phyloP scores from a whole-genome alignment of 2,113 vertebrate genomes.

The Neoarius graeffei region DNA sequence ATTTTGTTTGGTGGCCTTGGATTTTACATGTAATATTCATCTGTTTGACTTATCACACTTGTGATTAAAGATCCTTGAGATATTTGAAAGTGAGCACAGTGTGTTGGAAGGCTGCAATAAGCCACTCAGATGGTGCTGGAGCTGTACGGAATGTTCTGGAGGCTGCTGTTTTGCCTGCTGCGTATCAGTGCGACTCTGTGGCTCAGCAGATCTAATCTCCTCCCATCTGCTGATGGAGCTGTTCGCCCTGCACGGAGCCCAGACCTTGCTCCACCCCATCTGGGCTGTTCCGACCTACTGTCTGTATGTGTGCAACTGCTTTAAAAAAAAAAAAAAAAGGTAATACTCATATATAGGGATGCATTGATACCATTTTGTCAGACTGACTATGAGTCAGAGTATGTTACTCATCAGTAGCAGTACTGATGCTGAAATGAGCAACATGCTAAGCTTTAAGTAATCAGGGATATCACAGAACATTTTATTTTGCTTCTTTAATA shows the following conservation, averaged over 20 bases:
- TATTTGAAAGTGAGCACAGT: slow-evolving; percentile 31
- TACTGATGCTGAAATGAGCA: background rate
- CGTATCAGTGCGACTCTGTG: slow-evolving; percentile 54
- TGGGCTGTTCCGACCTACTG: slow-evolving; percentile 48
- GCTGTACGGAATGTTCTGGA: slow-evolving; percentile 35
- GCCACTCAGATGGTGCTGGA: slow-evolving; percentile 37
- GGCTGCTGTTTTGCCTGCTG: slow-evolving; percentile 40
- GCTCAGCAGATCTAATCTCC: slow-evolving; percentile 62
- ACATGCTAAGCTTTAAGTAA: background rate
- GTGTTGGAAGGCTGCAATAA: slow-evolving; percentile 37
- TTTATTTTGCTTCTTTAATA: background rate
- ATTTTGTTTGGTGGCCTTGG: slow-evolving; percentile 29
- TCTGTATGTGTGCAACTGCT: slow-evolving; percentile 40
- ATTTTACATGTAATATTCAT: slow-evolving; percentile 49
- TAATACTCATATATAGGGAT: background rate
- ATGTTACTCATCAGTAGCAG: background rate
- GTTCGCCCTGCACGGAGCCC: slow-evolving; percentile 63
- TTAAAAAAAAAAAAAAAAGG: background rate
- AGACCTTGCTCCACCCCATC: slow-evolving; percentile 62
- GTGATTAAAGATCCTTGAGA: slow-evolving; percentile 46
- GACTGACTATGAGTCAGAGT: background rate
- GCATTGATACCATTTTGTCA: background rate
- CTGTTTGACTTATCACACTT: slow-evolving; percentile 39
- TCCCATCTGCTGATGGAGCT: slow-evolving; percentile 73
- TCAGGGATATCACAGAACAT: background rate